Evolutionary conservation across 2,113 vertebrate genomes (phyloP), one percentile per base, ranked within the genome.

Genomic region (Bufo gargarizans): DNA sequence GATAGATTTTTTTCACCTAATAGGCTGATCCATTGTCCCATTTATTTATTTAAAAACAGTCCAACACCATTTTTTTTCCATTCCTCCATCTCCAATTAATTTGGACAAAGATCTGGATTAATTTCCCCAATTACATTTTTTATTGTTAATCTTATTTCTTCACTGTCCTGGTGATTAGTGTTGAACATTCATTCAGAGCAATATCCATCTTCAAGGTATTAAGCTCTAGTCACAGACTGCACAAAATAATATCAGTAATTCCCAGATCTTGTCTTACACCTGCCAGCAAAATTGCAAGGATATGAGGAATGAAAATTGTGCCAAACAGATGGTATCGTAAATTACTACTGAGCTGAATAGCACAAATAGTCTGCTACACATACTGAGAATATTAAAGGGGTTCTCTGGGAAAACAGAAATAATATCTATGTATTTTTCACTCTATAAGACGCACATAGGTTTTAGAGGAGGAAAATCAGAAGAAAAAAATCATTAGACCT

Each of bases 281-380:
- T 74, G 65, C 78, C 86, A 79, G 50, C 47, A 71, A 67, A 45
- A 85, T 45, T 71, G 61, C 16, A 87, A 16, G 56, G 77, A 87
- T 61, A n/a, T 59, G 10, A 47, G 61, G 7, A 81, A 49, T 53
- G 50, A 77, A 84, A 43, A 56, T 16, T 19, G 6, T 58, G 33
- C 33, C 17, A 82, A 74, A 58, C 86, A 87, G 78, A 87, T 87
- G 86, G 77, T 82, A n/a, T 82, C 59, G 63, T 71, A 71, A 80
- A 82, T 87, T 43, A 59, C 33, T 58, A 45, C 50, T 63, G 45
- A 78, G 85, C 58, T 78, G 59, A 20, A 53, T 19, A 13, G 84
- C 84, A 85, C 69, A 85, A 58, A 76, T 85, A 76, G 67, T 85
- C 53, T 59, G 55, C 33, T 76, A 55, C 82, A 76, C 43, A 58